phyloP scores from a whole-genome alignment of 1,140 invertebrate genomes.

The Calliphora vicina region DNA sequence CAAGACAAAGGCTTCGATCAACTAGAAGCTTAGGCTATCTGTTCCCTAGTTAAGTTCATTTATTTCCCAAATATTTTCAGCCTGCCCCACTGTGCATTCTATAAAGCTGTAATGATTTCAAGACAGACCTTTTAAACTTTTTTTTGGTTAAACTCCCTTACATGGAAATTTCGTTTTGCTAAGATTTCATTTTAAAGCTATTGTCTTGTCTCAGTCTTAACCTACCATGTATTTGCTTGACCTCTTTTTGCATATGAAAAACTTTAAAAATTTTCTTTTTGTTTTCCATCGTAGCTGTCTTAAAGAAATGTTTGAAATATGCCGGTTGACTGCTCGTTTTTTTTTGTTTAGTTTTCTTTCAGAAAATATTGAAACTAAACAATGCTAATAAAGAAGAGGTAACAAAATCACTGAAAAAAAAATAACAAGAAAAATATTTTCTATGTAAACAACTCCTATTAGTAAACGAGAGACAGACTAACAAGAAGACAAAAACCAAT shows the following conservation, averaged over 20 bases:
- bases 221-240: not conserved
- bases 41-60: too few species aligned
- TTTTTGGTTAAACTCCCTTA: not conserved
- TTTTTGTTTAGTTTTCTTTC: too few species aligned
- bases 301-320: not conserved
- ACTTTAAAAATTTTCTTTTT: not conserved
- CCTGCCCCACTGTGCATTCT: too few species aligned
- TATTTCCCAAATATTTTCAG: too few species aligned
- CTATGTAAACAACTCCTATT: not conserved
- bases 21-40: too few species aligned
- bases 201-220: not conserved
- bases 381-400: not conserved
- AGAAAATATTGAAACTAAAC: not conserved
- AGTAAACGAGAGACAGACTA: not conserved
- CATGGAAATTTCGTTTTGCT: not conserved
- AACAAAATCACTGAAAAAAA: not conserved
- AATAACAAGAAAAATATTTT: not conserved
- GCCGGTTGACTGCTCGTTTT: not conserved
- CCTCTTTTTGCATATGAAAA: not conserved
- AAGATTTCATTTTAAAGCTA: not conserved
- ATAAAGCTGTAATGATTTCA: not conserved
- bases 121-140: not conserved
- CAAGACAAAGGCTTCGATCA: too few species aligned
- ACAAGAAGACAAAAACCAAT: not conserved
- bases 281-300: too few species aligned